Base-by-base conservation (phyloP, 1,140 invertebrate genomes). In the Sinella curviseta region DNA sequence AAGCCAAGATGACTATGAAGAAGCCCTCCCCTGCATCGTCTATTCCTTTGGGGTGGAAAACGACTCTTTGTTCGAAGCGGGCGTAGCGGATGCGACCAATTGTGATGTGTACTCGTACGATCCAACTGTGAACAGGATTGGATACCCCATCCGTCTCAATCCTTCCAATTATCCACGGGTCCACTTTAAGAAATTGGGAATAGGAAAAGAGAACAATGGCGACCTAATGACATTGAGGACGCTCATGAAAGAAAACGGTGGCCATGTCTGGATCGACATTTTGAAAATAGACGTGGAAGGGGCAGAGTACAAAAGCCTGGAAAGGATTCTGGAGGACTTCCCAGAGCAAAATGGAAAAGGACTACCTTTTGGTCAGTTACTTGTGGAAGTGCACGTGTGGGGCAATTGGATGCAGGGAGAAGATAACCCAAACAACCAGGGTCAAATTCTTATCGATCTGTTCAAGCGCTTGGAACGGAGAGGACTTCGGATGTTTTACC, bases 231-330 rank as follows among this genome's bases (percentile, higher is more conserved):
- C 74, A 16, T 34, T 80, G 17, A 36, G 48, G 36, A 26, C 60
- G 8, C 14, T 77, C 12, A 77, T 76, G 75, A 14, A 65, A 3
- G 1, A 48, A 28, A n/a, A n/a, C n/a, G n/a, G n/a, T 75, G 55
- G 28, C 1, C 36, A 76, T 31, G 26, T 28, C 2, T 76, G 39
- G 24, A 70, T 81, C 31, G 80, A 81, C 34, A 55, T 81, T 24
- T 20, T 81, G 33, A 81, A 81, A 55, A 70, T 81, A 0, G 80
- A 81, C 34, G 73, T 76, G 16, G 80, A 81, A 35, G 34, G 74
- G 0, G 31, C 54, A 20, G 80, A 81, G 33, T 78, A 35, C 31
- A 0, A 0, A 0, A 16, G 20, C 16, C 20, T 81, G 31, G 17
- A 70, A 1, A 48, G 77, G 0, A 78, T 76, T 24, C 1, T 67